Base-by-base conservation (phyloP, 2,113 vertebrate species). In the Merops nubicus region DNA sequence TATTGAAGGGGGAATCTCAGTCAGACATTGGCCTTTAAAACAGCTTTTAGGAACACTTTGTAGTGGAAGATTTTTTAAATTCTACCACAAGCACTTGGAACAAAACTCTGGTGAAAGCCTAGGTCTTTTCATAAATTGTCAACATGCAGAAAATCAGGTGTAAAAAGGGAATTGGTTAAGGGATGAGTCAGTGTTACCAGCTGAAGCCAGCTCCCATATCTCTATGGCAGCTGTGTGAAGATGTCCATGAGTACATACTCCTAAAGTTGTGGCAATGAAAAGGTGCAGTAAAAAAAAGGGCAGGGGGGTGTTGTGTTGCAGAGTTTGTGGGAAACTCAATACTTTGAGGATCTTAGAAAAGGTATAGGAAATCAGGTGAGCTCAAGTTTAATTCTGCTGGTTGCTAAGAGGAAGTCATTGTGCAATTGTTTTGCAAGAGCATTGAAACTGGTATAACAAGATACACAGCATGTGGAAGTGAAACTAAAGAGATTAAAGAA, bases 361-460 rank as follows among this genome's bases (percentile, higher is more conserved):
- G 73, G 56, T 75, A 75, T 6, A 81, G 75, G 53, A 48, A 59
- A 40, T 81, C 92, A 94, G 64, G 73, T 92, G 64, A 93, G 83
- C 91, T 94, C 80, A 75, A 40, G 36, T 72, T 96, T 93, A 91
- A 81, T 91, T 90, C 92, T 88, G 42, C 60, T 90, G 60, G 64
- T 86, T 92, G 73, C 60, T 94, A 83, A 67, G 84, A 90, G 85
- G 94, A 90, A 76, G 74, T 73, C 64, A 47, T 97, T 97, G 93
- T 94, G 95, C 94, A 96, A 97, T 47, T 60, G 14, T 95, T 95
- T 91, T 96, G 91, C 88, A 96, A 96, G 74, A 88, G 59, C 65
- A 87, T 22, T 68, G 81, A 88, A 97, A 97, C 96, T 96, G 83
- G 97, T 96, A 88, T 89, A 97, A 95, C 97, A 92, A 96, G 97